Evolutionary conservation across 2,113 vertebrate genomes (phyloP).

Genomic region (Ciconia boyciana): DNA sequence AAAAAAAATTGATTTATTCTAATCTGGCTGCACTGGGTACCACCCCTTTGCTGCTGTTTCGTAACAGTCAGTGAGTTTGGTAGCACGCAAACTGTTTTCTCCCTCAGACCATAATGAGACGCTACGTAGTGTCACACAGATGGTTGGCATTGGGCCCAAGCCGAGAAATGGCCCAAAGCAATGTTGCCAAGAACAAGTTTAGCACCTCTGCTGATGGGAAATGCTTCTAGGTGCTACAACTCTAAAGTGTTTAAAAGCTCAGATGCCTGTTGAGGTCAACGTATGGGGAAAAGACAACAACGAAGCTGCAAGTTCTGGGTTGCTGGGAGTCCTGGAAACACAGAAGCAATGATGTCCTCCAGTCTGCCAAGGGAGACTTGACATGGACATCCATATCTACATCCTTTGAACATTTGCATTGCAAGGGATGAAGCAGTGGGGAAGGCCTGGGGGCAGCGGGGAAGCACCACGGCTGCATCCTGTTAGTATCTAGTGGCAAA

Average conservation of each 20-base stretch:
- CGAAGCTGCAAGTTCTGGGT: background rate
- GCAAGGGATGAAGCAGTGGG: fast-evolving
- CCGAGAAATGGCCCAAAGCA: background rate
- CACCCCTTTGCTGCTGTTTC: background rate
- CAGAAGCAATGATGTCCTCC: fast-evolving
- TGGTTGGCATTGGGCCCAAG: background rate
- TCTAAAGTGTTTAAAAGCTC: background rate
- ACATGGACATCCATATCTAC: background rate
- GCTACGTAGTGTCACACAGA: background rate
- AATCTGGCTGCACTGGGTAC: background rate
- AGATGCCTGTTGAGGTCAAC: background rate
- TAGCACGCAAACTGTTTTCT: fast-evolving
- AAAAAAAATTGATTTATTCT: background rate
- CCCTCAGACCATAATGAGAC: background rate
- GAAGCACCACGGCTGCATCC: background rate
- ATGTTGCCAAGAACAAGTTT: background rate
- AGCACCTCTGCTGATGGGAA: background rate
- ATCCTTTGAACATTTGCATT: background rate
- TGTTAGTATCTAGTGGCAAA: background rate
- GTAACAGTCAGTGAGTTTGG: too few relatives aligned
- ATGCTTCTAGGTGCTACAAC: background rate
- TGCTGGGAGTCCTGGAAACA: background rate
- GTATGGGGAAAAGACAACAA: background rate
- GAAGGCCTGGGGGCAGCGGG: background rate
- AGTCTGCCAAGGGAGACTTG: background rate